Conservation (phyloP, 1,140 invertebrate species). For the Philaenus spumarius region DNA sequence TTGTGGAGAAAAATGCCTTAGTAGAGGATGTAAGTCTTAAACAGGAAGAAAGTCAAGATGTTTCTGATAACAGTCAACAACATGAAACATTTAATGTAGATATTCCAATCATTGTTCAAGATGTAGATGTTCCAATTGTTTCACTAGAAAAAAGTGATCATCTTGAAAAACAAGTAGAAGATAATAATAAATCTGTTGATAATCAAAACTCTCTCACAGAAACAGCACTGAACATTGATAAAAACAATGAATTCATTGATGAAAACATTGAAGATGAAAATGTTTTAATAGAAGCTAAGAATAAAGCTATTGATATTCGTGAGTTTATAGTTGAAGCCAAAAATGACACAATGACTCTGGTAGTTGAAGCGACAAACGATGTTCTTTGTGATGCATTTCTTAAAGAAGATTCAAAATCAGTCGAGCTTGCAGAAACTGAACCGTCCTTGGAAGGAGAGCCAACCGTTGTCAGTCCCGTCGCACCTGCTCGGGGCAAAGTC, state of each 20-base stretch:
- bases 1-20: neutral
- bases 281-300: neutral
- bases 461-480: neutral
- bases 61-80: constrained; percentile 37
- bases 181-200: too few species aligned
- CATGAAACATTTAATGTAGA: constrained; percentile 15
- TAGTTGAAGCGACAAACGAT: neutral
- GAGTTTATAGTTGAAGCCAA: neutral
- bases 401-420: constrained; percentile 35
- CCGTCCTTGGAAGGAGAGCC: neutral
- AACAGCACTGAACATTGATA: too few species aligned
- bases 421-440: neutral
- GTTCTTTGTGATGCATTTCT: constrained; percentile 24
- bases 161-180: too few species aligned
- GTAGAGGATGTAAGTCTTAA: neutral
- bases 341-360: neutral
- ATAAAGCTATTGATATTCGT: neutral
- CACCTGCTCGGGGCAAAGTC: neutral
- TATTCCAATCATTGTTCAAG: constrained; percentile 2
- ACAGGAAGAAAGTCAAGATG: neutral
- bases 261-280: too few species aligned
- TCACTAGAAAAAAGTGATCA: neutral
- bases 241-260: too few species aligned
- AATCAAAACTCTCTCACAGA: too few species aligned
- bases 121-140: neutral